These are phyloP conservation scores for Dreissena polymorpha DNA, from an alignment of 1,140 invertebrate genomes.

Conservation along the genomic window DNA sequence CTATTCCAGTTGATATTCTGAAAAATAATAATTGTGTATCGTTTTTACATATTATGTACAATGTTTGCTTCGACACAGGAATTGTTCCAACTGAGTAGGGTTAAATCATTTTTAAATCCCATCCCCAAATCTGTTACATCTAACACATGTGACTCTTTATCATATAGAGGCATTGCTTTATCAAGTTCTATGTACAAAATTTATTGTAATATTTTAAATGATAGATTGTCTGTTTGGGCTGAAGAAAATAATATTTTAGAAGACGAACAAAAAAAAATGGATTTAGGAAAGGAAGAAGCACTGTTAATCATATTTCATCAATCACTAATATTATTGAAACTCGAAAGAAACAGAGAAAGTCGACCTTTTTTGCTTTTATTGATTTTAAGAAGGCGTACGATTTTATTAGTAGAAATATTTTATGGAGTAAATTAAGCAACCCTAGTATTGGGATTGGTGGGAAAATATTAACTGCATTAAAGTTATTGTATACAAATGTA, in stretches of 20 bases:
- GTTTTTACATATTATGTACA: neutral
- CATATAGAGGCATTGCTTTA: conserved; percentile 37
- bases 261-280: conserved; percentile 48
- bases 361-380: too few relatives aligned
- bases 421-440: too few relatives aligned
- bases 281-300: conserved; percentile 4
- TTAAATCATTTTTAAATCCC: conserved; percentile 14
- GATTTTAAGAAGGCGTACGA: too few relatives aligned
- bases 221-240: neutral
- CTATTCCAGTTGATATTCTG: neutral
- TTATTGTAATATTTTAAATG: conserved; percentile 25
- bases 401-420: too few relatives aligned
- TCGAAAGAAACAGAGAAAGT: too few relatives aligned
- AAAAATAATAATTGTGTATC: neutral
- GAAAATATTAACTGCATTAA: too few relatives aligned
- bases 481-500: too few relatives aligned
- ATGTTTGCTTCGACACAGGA: conserved; percentile 13
- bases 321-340: too few relatives aligned
- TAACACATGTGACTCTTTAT: neutral
- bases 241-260: neutral
- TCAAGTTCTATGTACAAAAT: conserved; percentile 23
- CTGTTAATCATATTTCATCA: conserved; percentile 14
- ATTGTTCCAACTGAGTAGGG: neutral
- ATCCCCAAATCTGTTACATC: conserved; percentile 29
- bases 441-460: too few relatives aligned